Percentiles rank a stretch among this genome's conserved stretches.
phyloP scores from a whole-genome alignment of 2,888 invertebrate genomes.

The Elmis aenea region DNA sequence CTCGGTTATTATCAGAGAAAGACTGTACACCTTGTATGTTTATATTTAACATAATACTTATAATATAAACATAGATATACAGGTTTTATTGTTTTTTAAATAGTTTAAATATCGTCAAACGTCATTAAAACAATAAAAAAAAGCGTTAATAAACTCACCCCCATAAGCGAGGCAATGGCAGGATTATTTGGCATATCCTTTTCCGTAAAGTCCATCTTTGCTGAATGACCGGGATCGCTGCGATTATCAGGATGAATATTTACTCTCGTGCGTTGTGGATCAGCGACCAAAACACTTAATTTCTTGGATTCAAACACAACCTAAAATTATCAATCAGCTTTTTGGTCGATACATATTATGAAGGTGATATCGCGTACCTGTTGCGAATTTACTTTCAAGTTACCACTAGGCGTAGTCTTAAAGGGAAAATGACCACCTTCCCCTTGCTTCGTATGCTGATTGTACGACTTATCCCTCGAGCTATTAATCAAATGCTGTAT shows the following conservation, averaged over 20 bases:
- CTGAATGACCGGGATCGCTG: conserved; percentile 9
- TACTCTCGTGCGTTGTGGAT: conserved; percentile 61
- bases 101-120: no score
- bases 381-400: conserved; percentile 63
- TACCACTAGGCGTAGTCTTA: conserved; percentile 63
- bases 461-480: conserved; percentile 25
- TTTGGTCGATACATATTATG: background rate
- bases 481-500: conserved; percentile 22
- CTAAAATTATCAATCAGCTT: conserved; percentile 37
- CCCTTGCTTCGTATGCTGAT: conserved; percentile 15
- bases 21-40: no score
- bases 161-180: conserved; percentile 38
- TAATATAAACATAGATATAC: no score
- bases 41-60: no score
- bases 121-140: background rate
- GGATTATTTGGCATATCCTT: no score
- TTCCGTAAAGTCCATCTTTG: conserved; percentile 5
- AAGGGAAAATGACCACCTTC: conserved; percentile 54
- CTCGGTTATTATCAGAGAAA: no score
- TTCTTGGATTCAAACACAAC: conserved; percentile 66
- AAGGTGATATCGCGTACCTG: conserved; percentile 52
- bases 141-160: conserved; percentile 23
- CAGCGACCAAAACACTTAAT: conserved; percentile 62
- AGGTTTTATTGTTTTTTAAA: no score
- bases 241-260: conserved; percentile 50